Percentiles rank a stretch among this genome's conserved stretches.
phyloP scores from a whole-genome alignment of 2,113 vertebrate species.

The Leuciscus idus region DNA sequence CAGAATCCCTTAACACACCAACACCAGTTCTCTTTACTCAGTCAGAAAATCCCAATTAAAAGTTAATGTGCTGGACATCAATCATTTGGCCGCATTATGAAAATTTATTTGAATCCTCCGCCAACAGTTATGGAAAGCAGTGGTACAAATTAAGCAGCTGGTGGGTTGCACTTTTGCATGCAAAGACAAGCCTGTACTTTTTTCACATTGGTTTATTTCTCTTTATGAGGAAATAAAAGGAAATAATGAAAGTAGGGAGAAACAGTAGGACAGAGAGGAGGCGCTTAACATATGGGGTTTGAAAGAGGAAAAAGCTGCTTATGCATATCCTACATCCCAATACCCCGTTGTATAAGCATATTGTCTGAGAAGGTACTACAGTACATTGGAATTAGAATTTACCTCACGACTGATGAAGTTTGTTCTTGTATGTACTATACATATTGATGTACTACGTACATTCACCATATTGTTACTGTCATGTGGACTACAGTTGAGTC shows the following conservation, averaged over 20 bases:
- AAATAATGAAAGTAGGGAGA: slow-evolving; percentile 3
- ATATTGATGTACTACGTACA: no score
- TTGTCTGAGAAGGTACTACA: no score
- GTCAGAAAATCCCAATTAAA: slow-evolving; percentile 67
- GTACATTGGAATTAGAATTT: no score
- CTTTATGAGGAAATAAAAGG: slow-evolving; percentile 16
- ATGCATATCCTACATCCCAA: not conserved
- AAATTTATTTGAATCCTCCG: slow-evolving; percentile 65
- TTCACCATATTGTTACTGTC: no score
- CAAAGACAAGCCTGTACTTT: slow-evolving; percentile 52
- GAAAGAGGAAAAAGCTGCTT: not conserved
- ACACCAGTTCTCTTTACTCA: slow-evolving; percentile 41
- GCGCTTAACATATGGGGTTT: not conserved
- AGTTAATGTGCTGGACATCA: slow-evolving; percentile 62
- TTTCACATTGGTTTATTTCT: slow-evolving; percentile 33
- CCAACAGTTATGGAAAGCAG: slow-evolving; percentile 32
- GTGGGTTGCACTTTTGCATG: slow-evolving; percentile 8
- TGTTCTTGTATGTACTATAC: no score
- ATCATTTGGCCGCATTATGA: slow-evolving; percentile 58
- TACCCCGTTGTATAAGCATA: not conserved
- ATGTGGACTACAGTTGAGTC: no score
- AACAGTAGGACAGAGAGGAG: slow-evolving; percentile 16
- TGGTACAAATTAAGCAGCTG: slow-evolving; percentile 21
- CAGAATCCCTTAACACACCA: slow-evolving; percentile 29
- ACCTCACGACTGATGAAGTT: no score